These are phyloP conservation scores for Megalops atlanticus DNA, from an alignment of 2,113 vertebrate species.

Conservation along the genomic window DNA sequence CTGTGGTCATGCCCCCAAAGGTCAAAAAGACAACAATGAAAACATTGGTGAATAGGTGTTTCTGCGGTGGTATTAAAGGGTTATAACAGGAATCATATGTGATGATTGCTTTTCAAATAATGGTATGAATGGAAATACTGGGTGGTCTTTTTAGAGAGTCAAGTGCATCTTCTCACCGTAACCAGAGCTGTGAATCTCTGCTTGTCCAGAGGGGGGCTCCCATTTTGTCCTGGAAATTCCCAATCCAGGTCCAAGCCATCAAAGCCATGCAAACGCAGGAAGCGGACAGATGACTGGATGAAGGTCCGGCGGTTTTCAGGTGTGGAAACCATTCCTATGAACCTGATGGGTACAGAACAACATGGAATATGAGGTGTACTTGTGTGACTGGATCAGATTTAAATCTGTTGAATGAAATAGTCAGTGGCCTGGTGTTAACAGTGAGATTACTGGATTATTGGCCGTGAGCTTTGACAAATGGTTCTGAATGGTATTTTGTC, in stretches of 20 bases:
- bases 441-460: too few relatives aligned
- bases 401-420: neutral
- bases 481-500: too few relatives aligned
- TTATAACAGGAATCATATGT: too few relatives aligned
- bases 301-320: slow-evolving; percentile 68
- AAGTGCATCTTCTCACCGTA: slow-evolving; percentile 52
- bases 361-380: neutral
- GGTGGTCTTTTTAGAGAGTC: neutral
- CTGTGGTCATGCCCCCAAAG: too few relatives aligned
- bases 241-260: slow-evolving; percentile 84
- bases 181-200: slow-evolving; percentile 74
- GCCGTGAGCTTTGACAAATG: too few relatives aligned
- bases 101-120: neutral
- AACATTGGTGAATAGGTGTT: too few relatives aligned
- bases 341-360: slow-evolving; percentile 53
- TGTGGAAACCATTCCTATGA: slow-evolving; percentile 73
- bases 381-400: fast-evolving
- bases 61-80: too few relatives aligned
- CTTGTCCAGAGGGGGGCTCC: slow-evolving; percentile 73
- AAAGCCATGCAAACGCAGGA: slow-evolving; percentile 74
- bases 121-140: neutral
- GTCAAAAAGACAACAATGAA: too few relatives aligned
- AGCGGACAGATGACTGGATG: slow-evolving; percentile 74
- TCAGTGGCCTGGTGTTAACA: too few relatives aligned
- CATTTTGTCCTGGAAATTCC: slow-evolving; percentile 81